Base-by-base conservation (phyloP, 2,113 vertebrate genomes). In the Uropsilus gracilis region DNA sequence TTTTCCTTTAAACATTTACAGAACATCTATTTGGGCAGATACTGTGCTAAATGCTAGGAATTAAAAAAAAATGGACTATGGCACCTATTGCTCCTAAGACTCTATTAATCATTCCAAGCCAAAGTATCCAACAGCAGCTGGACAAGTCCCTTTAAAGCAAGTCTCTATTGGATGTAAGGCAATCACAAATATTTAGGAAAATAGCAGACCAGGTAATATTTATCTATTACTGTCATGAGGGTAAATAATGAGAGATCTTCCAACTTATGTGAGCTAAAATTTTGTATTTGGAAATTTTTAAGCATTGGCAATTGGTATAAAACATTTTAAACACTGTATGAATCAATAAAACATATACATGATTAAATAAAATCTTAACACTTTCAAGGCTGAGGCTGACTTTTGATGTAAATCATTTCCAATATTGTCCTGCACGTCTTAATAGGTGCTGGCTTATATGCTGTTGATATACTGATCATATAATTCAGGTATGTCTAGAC, bases 211-310 rank as follows among this genome's bases (percentile, higher is more conserved):
- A 89, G 20, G n/a, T 13, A 78, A 88, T 9, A 91, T 7, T 39
- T 66, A 73, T 37, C 11, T 2, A n/a, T 42, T 73, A 20, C 39
- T 85, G 82, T 63, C 34, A 76, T 63, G 28, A 63, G 22, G 17
- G 17, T 55, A 87, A 66, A 92, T 80, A 53, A 87, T 95, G 11
- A 94, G 55, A 88, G 39, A 69, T 66, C 12, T 92, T 88, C n/a
- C 14, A 68, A 72, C 77, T 69, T 90, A 3, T 46, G 42, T 37
- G 6, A 66, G 32, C 53, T 76, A 78, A 92, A 53, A 73, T 76
- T 8, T 88, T 91, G 66, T 88, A 81, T 90, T 94, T 90, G 89
- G 4, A 44, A 82, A 66, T 32, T 32, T 59, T 81, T 71, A 95
- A 69, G 30, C 72, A 3, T 66, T 86, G 30, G 14, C 9, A 94